These are phyloP conservation scores for Varanus komodoensis DNA, from an alignment of 2,113 vertebrate genomes.

Conservation along the genomic window DNA sequence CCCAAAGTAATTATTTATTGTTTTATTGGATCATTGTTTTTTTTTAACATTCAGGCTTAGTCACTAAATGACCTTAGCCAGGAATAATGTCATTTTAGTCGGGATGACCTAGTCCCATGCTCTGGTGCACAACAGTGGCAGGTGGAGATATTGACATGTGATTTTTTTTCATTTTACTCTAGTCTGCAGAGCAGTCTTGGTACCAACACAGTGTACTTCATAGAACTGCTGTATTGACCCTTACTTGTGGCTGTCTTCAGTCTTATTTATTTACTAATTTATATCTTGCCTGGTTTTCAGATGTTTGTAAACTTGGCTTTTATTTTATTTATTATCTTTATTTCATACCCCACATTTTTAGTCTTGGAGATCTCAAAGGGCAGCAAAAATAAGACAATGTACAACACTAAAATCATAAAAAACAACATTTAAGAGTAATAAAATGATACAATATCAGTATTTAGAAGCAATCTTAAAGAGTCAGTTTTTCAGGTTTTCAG, in stretches of 20 bases:
- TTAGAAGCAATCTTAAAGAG: not conserved
- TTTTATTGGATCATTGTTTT: not conserved
- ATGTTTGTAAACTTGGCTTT: not conserved
- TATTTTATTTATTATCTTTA: not conserved
- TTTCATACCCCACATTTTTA: not conserved
- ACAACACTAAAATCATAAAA: not conserved
- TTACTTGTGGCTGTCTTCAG: not conserved
- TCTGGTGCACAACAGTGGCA: not conserved
- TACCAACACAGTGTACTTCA: not conserved
- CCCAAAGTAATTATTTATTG: not conserved
- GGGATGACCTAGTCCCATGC: not conserved
- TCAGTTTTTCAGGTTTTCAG: not conserved
- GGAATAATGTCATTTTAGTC: not conserved
- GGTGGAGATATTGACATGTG: not conserved
- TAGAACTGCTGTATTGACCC: not conserved
- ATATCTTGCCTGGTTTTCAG: not conserved
- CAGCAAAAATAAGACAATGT: not conserved
- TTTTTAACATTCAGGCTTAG: not conserved
- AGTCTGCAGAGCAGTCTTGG: not conserved
- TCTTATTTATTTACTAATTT: not conserved
- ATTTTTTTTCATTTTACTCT: not conserved
- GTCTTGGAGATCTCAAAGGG: not conserved
- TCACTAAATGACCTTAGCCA: not conserved
- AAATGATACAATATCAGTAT: not conserved
- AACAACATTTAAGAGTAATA: not conserved